phyloP scores from a whole-genome alignment of 2,797 vertebrate species.

The Ambastaia sidthimunki region DNA sequence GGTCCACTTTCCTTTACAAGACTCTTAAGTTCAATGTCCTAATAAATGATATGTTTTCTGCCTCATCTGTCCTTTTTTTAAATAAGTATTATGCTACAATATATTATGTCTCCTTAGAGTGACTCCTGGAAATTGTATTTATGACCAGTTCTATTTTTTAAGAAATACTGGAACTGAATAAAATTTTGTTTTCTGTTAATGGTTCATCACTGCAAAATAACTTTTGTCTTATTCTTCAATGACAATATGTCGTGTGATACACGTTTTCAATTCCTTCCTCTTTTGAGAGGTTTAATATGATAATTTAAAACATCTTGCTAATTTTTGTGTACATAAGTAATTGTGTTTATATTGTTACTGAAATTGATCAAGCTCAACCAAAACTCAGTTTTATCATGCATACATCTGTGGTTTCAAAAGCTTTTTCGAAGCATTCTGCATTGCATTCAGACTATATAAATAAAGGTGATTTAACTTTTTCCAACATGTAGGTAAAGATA shows the following conservation, averaged over 20 bases:
- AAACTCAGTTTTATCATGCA: too few relatives aligned
- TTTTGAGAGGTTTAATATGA: too few relatives aligned
- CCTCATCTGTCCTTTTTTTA: background rate
- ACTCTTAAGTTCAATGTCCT: constrained; percentile 10
- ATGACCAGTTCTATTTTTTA: background rate
- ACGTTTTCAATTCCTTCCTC: background rate
- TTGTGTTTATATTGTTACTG: too few relatives aligned
- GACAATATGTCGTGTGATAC: background rate
- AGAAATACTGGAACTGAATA: background rate
- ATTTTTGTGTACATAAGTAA: too few relatives aligned
- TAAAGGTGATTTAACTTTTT: too few relatives aligned
- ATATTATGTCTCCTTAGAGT: background rate
- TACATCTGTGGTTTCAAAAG: too few relatives aligned
- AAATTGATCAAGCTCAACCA: too few relatives aligned
- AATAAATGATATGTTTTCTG: background rate
- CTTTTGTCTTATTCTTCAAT: too few relatives aligned
- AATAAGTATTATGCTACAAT: background rate
- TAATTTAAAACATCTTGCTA: too few relatives aligned
- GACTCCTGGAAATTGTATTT: background rate
- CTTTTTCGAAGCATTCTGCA: too few relatives aligned
- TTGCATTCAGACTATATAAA: too few relatives aligned
- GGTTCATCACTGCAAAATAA: background rate
- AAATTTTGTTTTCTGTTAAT: background rate
- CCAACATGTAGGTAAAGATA: too few relatives aligned
- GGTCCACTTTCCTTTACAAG: constrained; percentile 5